Percentiles rank a stretch among this genome's conserved stretches.
phyloP scores from a whole-genome alignment of 2,113 vertebrate species.

The Glaucomys volans region DNA sequence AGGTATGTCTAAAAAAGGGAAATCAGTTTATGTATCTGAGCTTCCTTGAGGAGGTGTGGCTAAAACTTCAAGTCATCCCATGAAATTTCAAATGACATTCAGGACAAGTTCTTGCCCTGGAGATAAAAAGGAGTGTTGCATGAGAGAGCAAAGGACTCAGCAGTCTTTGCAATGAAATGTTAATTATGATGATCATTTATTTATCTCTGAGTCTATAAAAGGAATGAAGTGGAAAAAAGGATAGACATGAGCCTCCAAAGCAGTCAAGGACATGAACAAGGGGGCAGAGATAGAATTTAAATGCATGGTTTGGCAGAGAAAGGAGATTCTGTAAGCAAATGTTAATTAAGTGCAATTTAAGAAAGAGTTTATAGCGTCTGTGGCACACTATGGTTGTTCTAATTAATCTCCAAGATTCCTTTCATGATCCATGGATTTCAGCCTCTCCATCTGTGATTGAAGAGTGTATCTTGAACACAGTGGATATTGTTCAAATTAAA shows the following conservation, averaged over 20 bases:
- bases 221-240: conserved; percentile 12
- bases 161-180: not conserved
- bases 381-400: conserved; percentile 10
- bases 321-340: conserved; percentile 40
- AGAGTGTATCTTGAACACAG: not conserved
- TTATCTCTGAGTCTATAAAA: conserved; percentile 43
- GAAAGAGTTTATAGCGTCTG: not conserved
- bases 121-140: not conserved
- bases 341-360: conserved; percentile 32
- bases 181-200: not conserved
- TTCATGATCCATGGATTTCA: not conserved
- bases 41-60: not conserved
- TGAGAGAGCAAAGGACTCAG: not conserved
- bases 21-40: not conserved
- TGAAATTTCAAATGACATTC: not conserved
- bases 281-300: not conserved
- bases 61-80: not conserved
- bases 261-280: not conserved
- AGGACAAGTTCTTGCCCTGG: not conserved
- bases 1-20: not conserved
- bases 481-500: conserved; percentile 3
- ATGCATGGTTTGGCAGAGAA: conserved; percentile 45
- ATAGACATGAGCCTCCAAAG: not conserved
- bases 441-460: not conserved
- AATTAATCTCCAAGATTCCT: conserved; percentile 27